Evolutionary conservation across 2,797 vertebrate species (phyloP), one percentile per base, ranked within the genome.

Genomic region (Amblyraja radiata): DNA sequence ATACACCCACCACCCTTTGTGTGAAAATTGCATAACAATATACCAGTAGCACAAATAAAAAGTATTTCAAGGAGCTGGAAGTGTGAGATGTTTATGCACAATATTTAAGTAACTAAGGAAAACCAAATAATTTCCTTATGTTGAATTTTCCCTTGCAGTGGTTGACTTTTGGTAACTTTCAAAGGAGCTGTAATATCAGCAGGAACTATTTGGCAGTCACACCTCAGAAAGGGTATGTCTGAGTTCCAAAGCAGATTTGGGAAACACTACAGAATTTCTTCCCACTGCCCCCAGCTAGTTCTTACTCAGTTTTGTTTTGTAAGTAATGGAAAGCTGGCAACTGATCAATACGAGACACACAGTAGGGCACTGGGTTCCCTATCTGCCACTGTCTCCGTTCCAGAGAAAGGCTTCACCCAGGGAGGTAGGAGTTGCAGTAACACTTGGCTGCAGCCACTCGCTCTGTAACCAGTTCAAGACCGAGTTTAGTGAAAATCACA

Each of bases 221-320:
- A 61, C 81, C 14, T 93, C 94, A 93, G 94, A 93, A 94, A 94
- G 81, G 94, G 63, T 18, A 65, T n/a, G n/a, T 68, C n/a, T 32
- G n/a, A 65, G 84, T 32, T 88, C 5, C 61, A 88, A 88, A 65
- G 28, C 84, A 88, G 84, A 88, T 88, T 88, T 63, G 21, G 28
- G 36, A 68, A 88, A 21, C 63, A 36, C 84, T 21, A 88, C n/a
- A 32, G 14, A 88, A 88, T 88, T 32, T 21, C 16, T 88, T 88
- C 83, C 28, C 11, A 61, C 77, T 13, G 1, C 32, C 77, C 8
- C 77, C 32, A 9, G 10, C 28, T 6, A n/a, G 65, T 32, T 58
- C 25, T n/a, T n/a, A 18, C 6, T 65, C n/a, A 5, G 11, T 58
- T 65, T 86, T n/a, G 63, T 65, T 36, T 36, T n/a, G 36, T 18